Evolutionary conservation across 2,888 invertebrate species (phyloP).

Genomic region (Folsomia manolachei): DNA sequence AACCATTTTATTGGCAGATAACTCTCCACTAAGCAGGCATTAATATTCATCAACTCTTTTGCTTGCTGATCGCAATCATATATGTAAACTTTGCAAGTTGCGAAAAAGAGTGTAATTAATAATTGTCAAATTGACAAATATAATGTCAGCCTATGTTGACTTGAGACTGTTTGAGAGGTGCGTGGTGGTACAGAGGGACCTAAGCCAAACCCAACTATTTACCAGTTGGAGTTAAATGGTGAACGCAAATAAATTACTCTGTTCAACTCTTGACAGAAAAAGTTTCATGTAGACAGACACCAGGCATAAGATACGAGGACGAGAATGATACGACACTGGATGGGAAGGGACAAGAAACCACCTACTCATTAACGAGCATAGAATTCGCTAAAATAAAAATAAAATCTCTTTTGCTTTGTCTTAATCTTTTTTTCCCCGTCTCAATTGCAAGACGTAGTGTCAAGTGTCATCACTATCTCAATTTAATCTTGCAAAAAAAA

Average conservation of each 20-base stretch:
- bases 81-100: neutral
- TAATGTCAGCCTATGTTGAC: neutral
- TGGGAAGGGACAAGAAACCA: neutral
- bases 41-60: neutral
- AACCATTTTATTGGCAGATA: neutral
- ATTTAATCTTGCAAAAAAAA: too few species aligned
- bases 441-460: neutral
- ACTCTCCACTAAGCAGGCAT: neutral
- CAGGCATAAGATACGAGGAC: neutral
- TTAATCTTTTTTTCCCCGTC: neutral
- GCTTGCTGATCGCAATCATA: neutral
- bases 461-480: too few species aligned
- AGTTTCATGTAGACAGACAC: too few species aligned
- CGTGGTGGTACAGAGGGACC: neutral
- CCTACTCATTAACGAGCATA: neutral
- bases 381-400: neutral
- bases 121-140: neutral
- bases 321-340: too few species aligned
- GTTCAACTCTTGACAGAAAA: neutral
- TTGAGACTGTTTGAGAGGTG: too few species aligned
- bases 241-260: neutral
- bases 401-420: neutral
- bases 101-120: neutral
- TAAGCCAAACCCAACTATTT: too few species aligned
- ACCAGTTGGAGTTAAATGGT: neutral